These are phyloP conservation scores for Frieseomelitta varia DNA, from an alignment of 1,140 invertebrate genomes.

Conservation along the genomic window DNA sequence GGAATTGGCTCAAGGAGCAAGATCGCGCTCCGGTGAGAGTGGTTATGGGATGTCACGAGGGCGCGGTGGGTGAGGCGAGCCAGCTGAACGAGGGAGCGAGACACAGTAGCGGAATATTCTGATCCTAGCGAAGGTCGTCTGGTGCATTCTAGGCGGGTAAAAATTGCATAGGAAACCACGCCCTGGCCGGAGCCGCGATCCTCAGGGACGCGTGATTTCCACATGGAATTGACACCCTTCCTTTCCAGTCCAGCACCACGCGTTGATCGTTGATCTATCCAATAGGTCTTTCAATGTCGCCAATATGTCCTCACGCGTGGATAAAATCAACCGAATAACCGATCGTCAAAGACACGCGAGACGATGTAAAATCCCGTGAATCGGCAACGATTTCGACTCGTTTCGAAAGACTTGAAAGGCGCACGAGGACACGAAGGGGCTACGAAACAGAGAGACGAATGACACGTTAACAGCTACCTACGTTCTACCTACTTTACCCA, in stretches of 20 bases:
- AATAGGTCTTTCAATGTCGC: not conserved
- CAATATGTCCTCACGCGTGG: not conserved
- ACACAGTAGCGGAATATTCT: constrained; percentile 71
- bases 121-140: constrained; percentile 79
- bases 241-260: too few species aligned
- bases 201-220: constrained; percentile 73
- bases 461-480: constrained; percentile 43
- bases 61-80: constrained; percentile 22
- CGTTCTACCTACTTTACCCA: constrained; percentile 62
- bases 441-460: constrained; percentile 40
- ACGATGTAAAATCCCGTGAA: not conserved
- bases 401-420: constrained; percentile 14
- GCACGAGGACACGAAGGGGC: constrained; percentile 16
- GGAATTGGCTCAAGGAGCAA: not conserved
- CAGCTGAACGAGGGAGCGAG: too few species aligned
- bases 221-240: not conserved
- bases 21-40: constrained; percentile 18
- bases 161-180: constrained; percentile 81
- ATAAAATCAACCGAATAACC: not conserved
- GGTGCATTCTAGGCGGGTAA: constrained; percentile 78
- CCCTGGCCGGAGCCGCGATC: constrained; percentile 74
- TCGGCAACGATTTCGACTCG: not conserved
- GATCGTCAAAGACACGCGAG: not conserved
- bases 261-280: not conserved
- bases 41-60: constrained; percentile 29